Conservation (phyloP, 2,113 vertebrate genomes). For the Hyperopisus bebe region DNA sequence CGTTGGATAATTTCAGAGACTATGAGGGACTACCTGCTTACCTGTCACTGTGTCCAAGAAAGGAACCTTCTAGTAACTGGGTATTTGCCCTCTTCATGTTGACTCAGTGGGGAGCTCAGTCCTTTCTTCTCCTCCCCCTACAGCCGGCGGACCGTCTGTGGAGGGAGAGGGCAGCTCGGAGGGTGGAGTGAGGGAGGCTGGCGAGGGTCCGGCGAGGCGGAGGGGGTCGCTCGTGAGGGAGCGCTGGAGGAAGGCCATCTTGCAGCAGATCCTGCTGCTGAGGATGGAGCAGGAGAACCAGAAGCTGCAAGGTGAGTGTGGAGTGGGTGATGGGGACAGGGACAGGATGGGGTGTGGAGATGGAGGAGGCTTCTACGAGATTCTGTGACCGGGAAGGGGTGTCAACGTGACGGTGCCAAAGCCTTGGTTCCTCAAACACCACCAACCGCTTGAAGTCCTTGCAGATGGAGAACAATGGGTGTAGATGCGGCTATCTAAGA, state of each 20-base stretch:
- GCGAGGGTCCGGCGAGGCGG: constrained; percentile 65
- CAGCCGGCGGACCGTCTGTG: constrained; percentile 71
- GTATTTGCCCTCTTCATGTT: background rate
- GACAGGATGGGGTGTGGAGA: background rate
- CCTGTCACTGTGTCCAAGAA: background rate
- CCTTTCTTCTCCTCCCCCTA: constrained; percentile 28
- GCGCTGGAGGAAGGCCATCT: constrained; percentile 88
- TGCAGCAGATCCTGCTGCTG: constrained; percentile 90
- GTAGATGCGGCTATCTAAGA: background rate
- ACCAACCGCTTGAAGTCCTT: background rate
- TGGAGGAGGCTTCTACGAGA: background rate
- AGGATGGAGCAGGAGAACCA: constrained; percentile 96
- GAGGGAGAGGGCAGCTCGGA: constrained; percentile 64
- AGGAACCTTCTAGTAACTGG: background rate
- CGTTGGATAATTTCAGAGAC: background rate
- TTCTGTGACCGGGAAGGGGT: background rate
- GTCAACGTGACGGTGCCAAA: background rate
- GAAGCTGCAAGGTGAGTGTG: constrained; percentile 82
- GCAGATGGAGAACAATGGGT: background rate
- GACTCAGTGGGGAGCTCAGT: background rate
- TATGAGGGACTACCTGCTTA: background rate
- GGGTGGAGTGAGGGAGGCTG: constrained; percentile 55
- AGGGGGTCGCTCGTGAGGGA: constrained; percentile 74
- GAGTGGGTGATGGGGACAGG: background rate
- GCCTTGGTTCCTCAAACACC: background rate